Evolutionary conservation across 2,888 invertebrate genomes (phyloP).

Genomic region (Stictocephala bisonia): DNA sequence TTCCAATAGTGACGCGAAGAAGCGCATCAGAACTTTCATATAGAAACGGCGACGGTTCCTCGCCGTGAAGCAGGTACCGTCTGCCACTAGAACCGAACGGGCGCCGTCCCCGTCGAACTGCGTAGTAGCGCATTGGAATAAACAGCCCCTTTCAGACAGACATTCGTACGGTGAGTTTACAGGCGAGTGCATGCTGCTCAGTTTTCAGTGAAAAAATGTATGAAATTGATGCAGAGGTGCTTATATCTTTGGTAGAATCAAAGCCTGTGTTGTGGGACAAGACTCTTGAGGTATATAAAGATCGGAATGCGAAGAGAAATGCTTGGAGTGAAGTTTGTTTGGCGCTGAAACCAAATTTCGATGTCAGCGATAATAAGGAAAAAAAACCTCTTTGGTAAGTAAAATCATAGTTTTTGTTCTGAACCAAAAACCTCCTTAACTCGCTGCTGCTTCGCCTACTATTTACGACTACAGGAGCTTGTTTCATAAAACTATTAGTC

Average conservation of each 20-base stretch:
- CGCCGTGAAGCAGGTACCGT: conserved; percentile 22
- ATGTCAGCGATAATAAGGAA: conserved; percentile 29
- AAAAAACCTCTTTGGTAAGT: conserved; percentile 28
- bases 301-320: conserved; percentile 52
- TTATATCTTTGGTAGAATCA: conserved; percentile 48
- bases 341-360: conserved; percentile 33
- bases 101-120: conserved; percentile 26
- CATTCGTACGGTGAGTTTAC: conserved; percentile 15
- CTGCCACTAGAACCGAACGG: conserved; percentile 19
- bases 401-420: too few relatives aligned
- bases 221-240: conserved; percentile 45
- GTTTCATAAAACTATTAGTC: too few relatives aligned
- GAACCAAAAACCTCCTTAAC: too few relatives aligned
- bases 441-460: too few relatives aligned
- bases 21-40: conserved; percentile 1
- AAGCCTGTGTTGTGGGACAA: conserved; percentile 53
- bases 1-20: conserved; percentile 25
- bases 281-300: conserved; percentile 49
- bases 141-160: conserved; percentile 15
- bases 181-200: conserved; percentile 19
- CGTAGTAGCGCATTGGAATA: conserved; percentile 9
- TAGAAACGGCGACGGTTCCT: conserved; percentile 19
- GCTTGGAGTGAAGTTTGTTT: conserved; percentile 49
- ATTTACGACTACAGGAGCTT: too few relatives aligned
- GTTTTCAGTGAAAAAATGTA: conserved; percentile 1